Evolutionary conservation across 2,888 invertebrate genomes (phyloP).

Genomic region (Macropis europaea): DNA sequence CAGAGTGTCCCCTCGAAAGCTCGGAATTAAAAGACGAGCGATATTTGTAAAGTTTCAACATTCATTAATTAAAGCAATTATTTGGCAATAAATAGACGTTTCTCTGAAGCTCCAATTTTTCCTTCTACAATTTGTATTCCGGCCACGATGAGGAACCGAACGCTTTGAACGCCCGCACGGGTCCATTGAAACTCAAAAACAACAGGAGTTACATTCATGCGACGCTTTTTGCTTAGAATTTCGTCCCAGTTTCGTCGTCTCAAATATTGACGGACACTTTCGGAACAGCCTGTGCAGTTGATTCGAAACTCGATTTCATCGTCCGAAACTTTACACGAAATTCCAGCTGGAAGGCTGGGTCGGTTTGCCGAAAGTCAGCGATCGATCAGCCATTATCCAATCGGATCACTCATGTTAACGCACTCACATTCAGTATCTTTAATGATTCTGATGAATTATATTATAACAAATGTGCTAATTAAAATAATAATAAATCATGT

Average conservation of each 20-base stretch:
- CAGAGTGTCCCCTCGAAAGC: too few relatives aligned
- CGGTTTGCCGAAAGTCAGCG: background rate
- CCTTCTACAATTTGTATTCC: too few relatives aligned
- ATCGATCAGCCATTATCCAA: background rate
- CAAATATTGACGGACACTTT: slow-evolving; percentile 29
- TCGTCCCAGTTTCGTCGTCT: slow-evolving; percentile 12
- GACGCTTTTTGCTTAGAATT: slow-evolving; percentile 16
- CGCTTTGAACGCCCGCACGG: too few relatives aligned
- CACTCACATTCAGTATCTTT: background rate
- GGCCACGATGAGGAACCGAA: too few relatives aligned
- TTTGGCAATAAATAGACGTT: too few relatives aligned
- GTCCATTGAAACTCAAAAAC: background rate
- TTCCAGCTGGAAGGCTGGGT: background rate
- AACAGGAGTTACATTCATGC: slow-evolving; percentile 18
- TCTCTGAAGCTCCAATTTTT: too few relatives aligned
- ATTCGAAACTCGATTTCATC: slow-evolving; percentile 11
- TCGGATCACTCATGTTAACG: background rate
- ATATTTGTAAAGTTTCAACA: too few relatives aligned
- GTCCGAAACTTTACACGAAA: slow-evolving; percentile 10
- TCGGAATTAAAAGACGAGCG: too few relatives aligned
- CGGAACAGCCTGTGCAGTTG: background rate
- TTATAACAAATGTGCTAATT: too few relatives aligned
- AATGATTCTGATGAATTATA: too few relatives aligned
- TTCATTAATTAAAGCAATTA: too few relatives aligned
- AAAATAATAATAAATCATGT: too few relatives aligned